Evolutionary conservation across 2,113 vertebrate species (phyloP), one percentile per base, ranked within the genome.

Genomic region (Limanda limanda): DNA sequence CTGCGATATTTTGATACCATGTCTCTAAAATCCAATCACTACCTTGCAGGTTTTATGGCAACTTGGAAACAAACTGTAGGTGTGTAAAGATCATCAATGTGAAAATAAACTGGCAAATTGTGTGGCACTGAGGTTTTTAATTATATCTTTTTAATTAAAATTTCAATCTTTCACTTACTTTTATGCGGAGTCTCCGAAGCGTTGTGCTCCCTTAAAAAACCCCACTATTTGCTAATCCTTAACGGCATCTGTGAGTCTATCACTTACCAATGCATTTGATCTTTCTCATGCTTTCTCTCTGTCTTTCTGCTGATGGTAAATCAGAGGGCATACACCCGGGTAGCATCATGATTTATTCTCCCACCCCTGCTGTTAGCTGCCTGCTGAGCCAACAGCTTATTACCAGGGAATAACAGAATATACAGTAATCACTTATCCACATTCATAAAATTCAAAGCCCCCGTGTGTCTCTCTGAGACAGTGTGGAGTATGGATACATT

Each of bases 361-460:
- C 62, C 62, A 35, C 66, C 76, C 66, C 76, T 80, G 70, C 60
- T 85, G 68, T 78, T 71, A 58, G 31, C 76, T 18, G 31, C 73
- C 51, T 72, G 56, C 78, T 27, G 62, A 66, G 81, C 76, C 72
- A 82, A 71, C 78, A 82, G 47, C 58, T 64, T 73, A 79, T 82
- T 84, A 74, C 57, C 18, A 40, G 48, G 45, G 64, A 84, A 59
- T 82, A 61, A 80, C 60, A 12, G 40, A 71, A 24, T 55, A 25
- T 31, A 2, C 13, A 2, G 51, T 78, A 82, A 79, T 86, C 54
- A 68, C 35, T 80, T 35, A 79, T 74, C 77, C 52, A 71, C 71
- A 73, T 70, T 82, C 58, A 77, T 42, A 63, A 24, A 70, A 76
- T 68, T 66, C 15, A 59, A 23, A 69, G 45, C 15, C 17, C 15